These are phyloP conservation scores for Mantis religiosa DNA, from an alignment of 2,888 invertebrate genomes.

Conservation along the genomic window DNA sequence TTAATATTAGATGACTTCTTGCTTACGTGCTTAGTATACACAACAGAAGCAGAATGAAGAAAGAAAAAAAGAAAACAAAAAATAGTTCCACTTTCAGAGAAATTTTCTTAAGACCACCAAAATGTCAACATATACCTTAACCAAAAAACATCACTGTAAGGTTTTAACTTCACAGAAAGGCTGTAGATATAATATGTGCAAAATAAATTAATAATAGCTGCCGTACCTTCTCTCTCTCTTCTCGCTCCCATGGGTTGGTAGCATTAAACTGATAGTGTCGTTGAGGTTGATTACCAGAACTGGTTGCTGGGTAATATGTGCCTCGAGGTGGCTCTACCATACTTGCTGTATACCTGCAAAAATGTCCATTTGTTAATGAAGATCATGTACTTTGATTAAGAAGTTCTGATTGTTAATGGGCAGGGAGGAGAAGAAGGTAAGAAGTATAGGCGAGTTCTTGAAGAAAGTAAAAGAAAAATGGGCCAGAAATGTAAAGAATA, in stretches of 20 bases:
- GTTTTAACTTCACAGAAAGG: too few species aligned
- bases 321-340: conserved; percentile 51
- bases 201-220: conserved; percentile 1
- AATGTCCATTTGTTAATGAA: background rate
- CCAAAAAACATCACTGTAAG: background rate
- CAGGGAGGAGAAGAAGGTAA: too few species aligned
- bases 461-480: too few species aligned
- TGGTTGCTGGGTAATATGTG: conserved; percentile 60
- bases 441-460: too few species aligned
- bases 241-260: conserved; percentile 87
- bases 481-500: too few species aligned
- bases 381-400: background rate
- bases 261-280: conserved; percentile 47
- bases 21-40: too few species aligned
- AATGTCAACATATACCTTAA: background rate
- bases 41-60: too few species aligned
- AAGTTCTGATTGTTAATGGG: too few species aligned
- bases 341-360: conserved; percentile 61
- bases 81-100: too few species aligned
- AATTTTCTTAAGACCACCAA: too few species aligned
- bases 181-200: background rate
- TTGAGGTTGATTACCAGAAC: conserved; percentile 43
- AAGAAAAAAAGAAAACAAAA: too few species aligned
- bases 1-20: too few species aligned
- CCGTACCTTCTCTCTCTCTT: conserved; percentile 76